Evolutionary conservation across 2,888 invertebrate species (phyloP).

Genomic region (Megalurothrips usitatus): DNA sequence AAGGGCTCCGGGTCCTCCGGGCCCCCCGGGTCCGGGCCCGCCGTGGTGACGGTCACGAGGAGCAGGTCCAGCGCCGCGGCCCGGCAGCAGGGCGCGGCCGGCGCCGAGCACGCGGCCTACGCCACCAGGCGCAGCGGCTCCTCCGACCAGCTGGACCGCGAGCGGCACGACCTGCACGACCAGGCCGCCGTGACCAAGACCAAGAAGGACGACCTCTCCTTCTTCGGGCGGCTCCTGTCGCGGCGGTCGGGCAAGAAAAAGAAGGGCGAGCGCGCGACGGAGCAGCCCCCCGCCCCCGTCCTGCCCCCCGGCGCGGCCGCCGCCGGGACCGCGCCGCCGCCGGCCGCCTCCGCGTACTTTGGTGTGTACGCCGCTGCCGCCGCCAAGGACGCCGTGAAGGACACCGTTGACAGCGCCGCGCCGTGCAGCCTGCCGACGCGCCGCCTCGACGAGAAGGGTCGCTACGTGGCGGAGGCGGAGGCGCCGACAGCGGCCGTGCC

Average conservation of each 20-base stretch:
- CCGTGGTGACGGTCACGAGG: constrained; percentile 38
- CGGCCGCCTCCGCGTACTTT: background rate
- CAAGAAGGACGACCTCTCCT: constrained; percentile 43
- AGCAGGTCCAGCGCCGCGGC: constrained; percentile 47
- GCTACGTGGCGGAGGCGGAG: constrained; percentile 50
- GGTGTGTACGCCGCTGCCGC: too few species aligned
- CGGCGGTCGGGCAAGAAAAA: constrained; percentile 69
- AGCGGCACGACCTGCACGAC: constrained; percentile 25
- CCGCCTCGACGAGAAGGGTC: constrained; percentile 52
- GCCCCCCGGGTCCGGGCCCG: background rate
- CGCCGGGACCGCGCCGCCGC: constrained; percentile 29
- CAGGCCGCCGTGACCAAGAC: background rate
- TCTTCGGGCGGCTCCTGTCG: constrained; percentile 63
- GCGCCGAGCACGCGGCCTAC: constrained; percentile 53
- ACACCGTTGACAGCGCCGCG: constrained; percentile 37
- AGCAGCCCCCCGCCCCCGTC: constrained; percentile 1
- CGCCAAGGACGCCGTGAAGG: constrained; percentile 27
- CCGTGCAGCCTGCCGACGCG: constrained; percentile 45
- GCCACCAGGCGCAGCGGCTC: constrained; percentile 36
- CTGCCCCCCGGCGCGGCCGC: background rate
- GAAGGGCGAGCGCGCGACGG: constrained; percentile 52
- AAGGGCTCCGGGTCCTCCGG: background rate
- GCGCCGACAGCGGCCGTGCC: constrained; percentile 22
- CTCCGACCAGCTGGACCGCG: constrained; percentile 43
- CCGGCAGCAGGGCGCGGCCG: constrained; percentile 49